A percentile compares a stretch with the other conserved stretches of the same genome.
Evolutionary conservation across 2,888 invertebrate genomes (phyloP).

Genomic region (Eupelmus urozonus): DNA sequence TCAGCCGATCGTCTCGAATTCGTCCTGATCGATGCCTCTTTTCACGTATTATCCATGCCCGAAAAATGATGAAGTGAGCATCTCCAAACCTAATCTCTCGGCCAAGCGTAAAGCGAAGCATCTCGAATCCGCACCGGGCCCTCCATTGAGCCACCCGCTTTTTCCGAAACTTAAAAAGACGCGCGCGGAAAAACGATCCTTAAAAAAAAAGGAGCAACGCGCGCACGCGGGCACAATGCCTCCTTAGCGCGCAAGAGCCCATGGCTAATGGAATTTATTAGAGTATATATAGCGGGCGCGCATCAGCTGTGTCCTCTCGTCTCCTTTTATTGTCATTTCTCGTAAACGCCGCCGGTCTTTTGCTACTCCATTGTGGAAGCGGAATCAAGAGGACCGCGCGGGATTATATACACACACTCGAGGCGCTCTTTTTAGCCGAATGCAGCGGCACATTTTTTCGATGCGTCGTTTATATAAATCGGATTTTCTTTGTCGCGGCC

Average conservation of each 20-base stretch:
- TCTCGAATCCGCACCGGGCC: constrained; percentile 38
- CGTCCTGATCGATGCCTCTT: constrained; percentile 31
- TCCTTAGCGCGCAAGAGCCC: constrained; percentile 71
- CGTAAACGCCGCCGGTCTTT: too few relatives aligned
- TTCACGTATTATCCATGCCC: constrained; percentile 29
- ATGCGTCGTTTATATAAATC: too few relatives aligned
- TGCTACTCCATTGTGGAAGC: too few relatives aligned
- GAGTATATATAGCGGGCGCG: constrained; percentile 46
- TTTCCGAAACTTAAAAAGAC: not conserved
- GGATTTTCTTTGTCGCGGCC: too few relatives aligned
- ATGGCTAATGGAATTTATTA: constrained; percentile 77
- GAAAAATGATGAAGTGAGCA: constrained; percentile 16
- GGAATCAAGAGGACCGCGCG: too few relatives aligned
- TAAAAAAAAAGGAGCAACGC: constrained; percentile 20
- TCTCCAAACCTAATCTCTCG: not conserved
- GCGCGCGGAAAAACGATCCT: not conserved
- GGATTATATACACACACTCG: too few relatives aligned
- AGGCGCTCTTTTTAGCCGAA: too few relatives aligned
- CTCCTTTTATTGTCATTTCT: not conserved
- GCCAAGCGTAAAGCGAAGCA: not conserved
- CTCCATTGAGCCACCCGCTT: constrained; percentile 28
- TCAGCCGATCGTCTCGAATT: constrained; percentile 33
- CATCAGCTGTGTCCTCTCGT: constrained; percentile 17
- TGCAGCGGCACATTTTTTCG: too few relatives aligned
- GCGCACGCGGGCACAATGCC: constrained; percentile 57